Evolutionary conservation across 2,797 vertebrate species (phyloP).

Genomic region (Morelia viridis): DNA sequence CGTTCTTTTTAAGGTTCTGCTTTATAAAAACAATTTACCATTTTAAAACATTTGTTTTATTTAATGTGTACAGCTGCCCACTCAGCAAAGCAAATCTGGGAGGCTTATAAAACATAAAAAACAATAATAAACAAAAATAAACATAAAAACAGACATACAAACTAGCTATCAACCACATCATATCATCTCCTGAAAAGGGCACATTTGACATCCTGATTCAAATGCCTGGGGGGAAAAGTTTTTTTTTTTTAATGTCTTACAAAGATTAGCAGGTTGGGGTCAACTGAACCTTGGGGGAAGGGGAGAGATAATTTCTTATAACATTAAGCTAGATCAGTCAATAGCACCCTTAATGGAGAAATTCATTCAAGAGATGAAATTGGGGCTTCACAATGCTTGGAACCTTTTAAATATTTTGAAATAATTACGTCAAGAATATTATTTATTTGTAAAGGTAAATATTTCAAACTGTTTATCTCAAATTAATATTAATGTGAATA

Average conservation of each 20-base stretch:
- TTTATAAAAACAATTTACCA: background rate
- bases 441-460: no score
- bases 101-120: background rate
- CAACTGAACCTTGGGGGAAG: background rate
- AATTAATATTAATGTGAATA: no score
- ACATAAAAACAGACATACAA: background rate
- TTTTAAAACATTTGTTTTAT: background rate
- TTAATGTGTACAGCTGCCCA: background rate
- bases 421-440: no score
- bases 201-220: background rate
- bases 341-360: no score
- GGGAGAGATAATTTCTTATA: background rate
- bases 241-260: background rate
- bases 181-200: background rate
- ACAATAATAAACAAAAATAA: background rate
- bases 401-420: no score
- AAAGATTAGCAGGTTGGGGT: background rate
- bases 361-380: no score
- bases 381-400: no score
- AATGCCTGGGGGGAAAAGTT: background rate
- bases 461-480: no score
- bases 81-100: background rate
- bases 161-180: background rate
- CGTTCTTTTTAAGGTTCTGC: background rate
- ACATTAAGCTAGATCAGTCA: no score